Evolutionary conservation across 2,113 vertebrate species (phyloP), one percentile per base, ranked within the genome.

Genomic region (Copsychus sechellarum): DNA sequence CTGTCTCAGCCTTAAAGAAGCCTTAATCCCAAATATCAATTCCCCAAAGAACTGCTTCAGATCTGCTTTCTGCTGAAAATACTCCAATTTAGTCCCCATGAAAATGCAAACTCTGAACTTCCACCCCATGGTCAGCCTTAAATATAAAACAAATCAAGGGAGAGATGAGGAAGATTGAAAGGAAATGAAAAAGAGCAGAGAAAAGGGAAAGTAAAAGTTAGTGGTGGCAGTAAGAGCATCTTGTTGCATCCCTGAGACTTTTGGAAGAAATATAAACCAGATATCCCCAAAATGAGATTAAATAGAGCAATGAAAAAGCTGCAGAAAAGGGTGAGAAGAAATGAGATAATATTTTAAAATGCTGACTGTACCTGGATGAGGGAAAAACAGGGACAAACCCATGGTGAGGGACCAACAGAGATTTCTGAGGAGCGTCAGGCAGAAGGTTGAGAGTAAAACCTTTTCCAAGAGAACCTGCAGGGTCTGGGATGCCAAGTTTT

Each of bases 371-470:
- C 11, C 11, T 14, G 24, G 33, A 20, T 61, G 47, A 58, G 21
- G 6, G 4, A 29, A 54, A 92, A 72, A 5, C 3, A 45, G 11
- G 60, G 54, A 38, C 51, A 65, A 45, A 61, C 3, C 15, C 62
- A 34, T 0, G 1, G 56, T 3, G 28, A 34, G 74, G 62, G 8
- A 54, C 14, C 51, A 43, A 0, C 1, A 2, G 80, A 34, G 57
- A 34, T 42, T 47, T 21, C 8, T 54, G 62, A 61, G 67, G 15
- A 70, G 20, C 42, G 25, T 1, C 54, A 20, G 13, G 66, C 26
- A 54, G 45, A 31, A 65, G 12, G 34, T 5, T 33, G 20, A 23
- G 26, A 38, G 13, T 3, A 34, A 84, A 70, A 28, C 13, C 33
- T 76, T 34, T 43, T 12, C 51, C 84, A 71, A 28, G 62, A 40